Evolutionary conservation across 2,113 vertebrate genomes (phyloP), one percentile per base, ranked within the genome.

Genomic region (Elachura formosa): DNA sequence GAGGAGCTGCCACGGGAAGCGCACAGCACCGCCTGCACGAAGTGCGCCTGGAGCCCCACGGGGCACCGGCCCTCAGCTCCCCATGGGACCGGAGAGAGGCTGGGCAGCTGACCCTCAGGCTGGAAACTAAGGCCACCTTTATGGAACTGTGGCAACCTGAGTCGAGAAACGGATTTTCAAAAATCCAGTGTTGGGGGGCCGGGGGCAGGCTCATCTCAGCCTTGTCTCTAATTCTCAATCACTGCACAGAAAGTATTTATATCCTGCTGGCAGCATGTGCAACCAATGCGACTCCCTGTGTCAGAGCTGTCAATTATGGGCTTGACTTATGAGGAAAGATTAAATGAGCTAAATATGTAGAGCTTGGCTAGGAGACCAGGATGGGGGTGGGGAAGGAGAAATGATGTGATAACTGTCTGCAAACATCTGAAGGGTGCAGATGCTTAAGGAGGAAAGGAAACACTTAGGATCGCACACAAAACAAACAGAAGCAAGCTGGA

Each of bases 321-420:
- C 77, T 84, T 96, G 96, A 96, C 94, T 96, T 96, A 96, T 55
- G 94, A 96, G 93, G 90, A 95, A 96, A 96, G 95, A 96, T 96
- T 96, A 96, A 96, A 97, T 97, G 96, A 97, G 91, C 96, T 96
- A 96, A 97, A 96, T 96, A 96, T 96, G 94, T 87, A 96, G 76
- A 96, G 95, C 96, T 92, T 97, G 96, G 93, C 95, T 96, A 82
- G 62, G 93, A 93, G 89, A 95, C 25, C 48, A 61, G 88, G 79
- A 59, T 94, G 93, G 91, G 93, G 91, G 85, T 84, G 75, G 96
- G 76, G 56, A 87, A 89, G 89, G 12, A 95, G 93, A 90, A 95
- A 95, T 77, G 71, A 94, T 90, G 94, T 90, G 95, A 94, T 93
- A 94, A 95, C 90, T 86, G 94, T 91, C 92, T 95, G 93, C 94